phyloP scores from a whole-genome alignment of 2,888 invertebrate species.

The Drosophila crucigera region DNA sequence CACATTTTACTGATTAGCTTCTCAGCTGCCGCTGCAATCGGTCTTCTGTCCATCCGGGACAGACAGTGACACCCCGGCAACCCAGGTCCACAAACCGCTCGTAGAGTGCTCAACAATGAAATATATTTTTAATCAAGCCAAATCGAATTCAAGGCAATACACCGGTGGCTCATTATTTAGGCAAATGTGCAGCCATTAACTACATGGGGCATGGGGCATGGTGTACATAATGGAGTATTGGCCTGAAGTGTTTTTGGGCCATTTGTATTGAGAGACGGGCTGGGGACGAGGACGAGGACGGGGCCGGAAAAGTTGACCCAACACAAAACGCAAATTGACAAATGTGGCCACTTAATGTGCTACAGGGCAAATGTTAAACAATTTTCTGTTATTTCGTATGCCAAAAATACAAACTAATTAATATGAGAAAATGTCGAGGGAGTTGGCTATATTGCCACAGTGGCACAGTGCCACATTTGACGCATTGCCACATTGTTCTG shows the following conservation, averaged over 20 bases:
- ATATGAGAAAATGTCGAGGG: constrained; percentile 47
- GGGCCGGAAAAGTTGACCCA: constrained; percentile 53
- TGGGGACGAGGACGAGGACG: background rate
- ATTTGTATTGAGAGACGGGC: constrained; percentile 6
- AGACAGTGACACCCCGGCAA: background rate
- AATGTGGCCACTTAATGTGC: constrained; percentile 80
- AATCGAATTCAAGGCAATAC: constrained; percentile 80
- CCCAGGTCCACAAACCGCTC: constrained; percentile 35
- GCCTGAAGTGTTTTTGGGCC: constrained; percentile 9
- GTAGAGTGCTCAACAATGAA: constrained; percentile 65
- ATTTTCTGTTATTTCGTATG: constrained; percentile 72
- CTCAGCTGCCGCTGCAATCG: constrained; percentile 68
- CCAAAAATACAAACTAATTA: constrained; percentile 81
- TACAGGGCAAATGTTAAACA: constrained; percentile 76
- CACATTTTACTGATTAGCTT: constrained; percentile 75
- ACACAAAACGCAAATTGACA: constrained; percentile 72
- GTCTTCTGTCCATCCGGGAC: constrained; percentile 42
- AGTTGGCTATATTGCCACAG: constrained; percentile 29
- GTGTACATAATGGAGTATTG: constrained; percentile 9
- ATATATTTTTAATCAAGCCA: constrained; percentile 80
- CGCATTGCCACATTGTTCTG: constrained; percentile 33
- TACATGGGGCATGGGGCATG: constrained; percentile 56
- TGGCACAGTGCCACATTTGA: constrained; percentile 28
- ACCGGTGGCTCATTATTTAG: constrained; percentile 81
- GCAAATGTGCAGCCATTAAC: constrained; percentile 79